phyloP scores from a whole-genome alignment of 1,140 invertebrate species.

The Hydropsyche tenuis region DNA sequence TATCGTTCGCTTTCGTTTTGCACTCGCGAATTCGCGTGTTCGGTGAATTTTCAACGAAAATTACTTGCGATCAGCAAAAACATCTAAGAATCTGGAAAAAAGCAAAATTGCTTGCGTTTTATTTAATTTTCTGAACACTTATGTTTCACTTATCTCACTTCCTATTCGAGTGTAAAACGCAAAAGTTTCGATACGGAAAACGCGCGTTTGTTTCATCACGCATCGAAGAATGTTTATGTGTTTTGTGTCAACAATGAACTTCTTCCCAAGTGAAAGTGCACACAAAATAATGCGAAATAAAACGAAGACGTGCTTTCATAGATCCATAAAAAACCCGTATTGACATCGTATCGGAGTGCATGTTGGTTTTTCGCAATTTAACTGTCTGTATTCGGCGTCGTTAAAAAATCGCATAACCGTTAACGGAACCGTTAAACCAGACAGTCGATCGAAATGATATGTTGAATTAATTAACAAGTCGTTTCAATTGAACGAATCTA shows the following conservation, averaged over 20 bases:
- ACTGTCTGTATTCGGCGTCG: too few relatives aligned
- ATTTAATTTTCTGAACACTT: too few relatives aligned
- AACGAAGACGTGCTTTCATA: too few relatives aligned
- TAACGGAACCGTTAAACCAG: not conserved
- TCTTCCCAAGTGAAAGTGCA: constrained; percentile 10
- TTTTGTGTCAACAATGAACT: constrained; percentile 10
- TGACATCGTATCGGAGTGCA: too few relatives aligned
- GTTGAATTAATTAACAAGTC: not conserved
- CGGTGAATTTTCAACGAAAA: too few relatives aligned
- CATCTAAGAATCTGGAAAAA: too few relatives aligned
- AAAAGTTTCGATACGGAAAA: constrained; percentile 15
- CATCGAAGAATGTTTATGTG: not conserved
- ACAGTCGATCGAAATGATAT: not conserved
- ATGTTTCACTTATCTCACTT: too few relatives aligned
- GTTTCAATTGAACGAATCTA: not conserved
- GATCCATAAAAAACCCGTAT: too few relatives aligned
- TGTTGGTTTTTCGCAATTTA: too few relatives aligned
- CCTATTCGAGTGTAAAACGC: too few relatives aligned
- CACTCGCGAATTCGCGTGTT: not conserved
- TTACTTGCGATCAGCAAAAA: too few relatives aligned
- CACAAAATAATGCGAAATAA: not conserved
- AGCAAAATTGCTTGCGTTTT: too few relatives aligned
- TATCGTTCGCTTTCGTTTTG: not conserved
- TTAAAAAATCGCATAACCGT: not conserved
- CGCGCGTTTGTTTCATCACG: not conserved